phyloP scores from a whole-genome alignment of 2,888 invertebrate genomes.

The Antheraea yamamai region DNA sequence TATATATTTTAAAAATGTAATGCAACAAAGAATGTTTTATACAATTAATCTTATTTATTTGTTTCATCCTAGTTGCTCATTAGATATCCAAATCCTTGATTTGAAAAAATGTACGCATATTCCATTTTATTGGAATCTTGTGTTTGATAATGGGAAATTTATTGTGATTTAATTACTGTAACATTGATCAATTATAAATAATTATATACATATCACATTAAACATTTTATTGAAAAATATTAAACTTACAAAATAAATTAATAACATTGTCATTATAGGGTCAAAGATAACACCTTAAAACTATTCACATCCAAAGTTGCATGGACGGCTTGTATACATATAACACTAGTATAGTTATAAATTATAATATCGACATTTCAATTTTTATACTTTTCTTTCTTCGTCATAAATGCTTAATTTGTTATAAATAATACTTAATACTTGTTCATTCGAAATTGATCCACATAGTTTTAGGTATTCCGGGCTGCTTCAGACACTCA shows the following conservation, averaged over 20 bases:
- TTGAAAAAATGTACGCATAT: too few relatives aligned
- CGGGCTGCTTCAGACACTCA: conserved; percentile 80
- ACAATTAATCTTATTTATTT: too few relatives aligned
- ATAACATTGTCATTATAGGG: conserved; percentile 19
- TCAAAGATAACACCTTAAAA: conserved; percentile 12
- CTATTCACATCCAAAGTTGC: conserved; percentile 16
- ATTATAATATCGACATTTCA: conserved; percentile 18
- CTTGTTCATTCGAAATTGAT: conserved; percentile 77
- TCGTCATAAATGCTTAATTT: conserved; percentile 2
- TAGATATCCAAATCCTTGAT: too few relatives aligned
- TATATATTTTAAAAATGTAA: too few relatives aligned
- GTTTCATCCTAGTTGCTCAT: too few relatives aligned
- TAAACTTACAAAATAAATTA: conserved; percentile 19
- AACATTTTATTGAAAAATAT: conserved; percentile 13
- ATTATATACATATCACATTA: not conserved
- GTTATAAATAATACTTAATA: not conserved
- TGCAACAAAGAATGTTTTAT: too few relatives aligned
- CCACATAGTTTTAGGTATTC: conserved; percentile 82
- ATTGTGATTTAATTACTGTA: too few relatives aligned
- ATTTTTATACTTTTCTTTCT: conserved; percentile 2
- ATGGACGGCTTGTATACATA: not conserved
- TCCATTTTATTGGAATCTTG: too few relatives aligned
- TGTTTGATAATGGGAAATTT: too few relatives aligned
- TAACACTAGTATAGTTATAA: not conserved
- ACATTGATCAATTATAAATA: not conserved